phyloP scores from a whole-genome alignment of 2,797 vertebrate genomes.

The Scyliorhinus canicula region DNA sequence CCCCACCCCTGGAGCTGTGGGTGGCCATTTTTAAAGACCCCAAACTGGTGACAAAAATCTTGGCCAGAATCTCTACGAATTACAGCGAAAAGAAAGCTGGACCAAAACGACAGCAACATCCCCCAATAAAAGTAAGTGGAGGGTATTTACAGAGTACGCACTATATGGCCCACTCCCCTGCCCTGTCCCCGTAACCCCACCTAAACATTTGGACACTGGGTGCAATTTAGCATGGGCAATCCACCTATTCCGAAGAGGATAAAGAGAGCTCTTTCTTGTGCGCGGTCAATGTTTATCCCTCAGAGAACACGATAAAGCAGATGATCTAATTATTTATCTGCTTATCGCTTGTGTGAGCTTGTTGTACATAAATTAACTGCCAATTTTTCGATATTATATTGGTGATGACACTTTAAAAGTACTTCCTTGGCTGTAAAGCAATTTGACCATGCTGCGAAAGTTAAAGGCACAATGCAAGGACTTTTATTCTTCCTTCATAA shows the following conservation, averaged over 20 bases:
- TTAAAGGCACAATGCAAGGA: neutral
- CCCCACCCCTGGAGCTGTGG: too few species aligned
- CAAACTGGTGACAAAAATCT: too few species aligned
- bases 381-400: neutral
- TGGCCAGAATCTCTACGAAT: too few species aligned
- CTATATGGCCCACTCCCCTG: too few species aligned
- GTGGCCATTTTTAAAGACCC: too few species aligned
- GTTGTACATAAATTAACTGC: neutral
- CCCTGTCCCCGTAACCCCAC: too few species aligned
- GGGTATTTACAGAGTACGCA: too few species aligned
- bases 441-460: neutral
- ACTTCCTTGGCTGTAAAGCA: neutral
- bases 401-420: neutral
- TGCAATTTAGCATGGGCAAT: too few species aligned
- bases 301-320: neutral
- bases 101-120: too few species aligned
- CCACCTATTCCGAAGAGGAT: neutral
- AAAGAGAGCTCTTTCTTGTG: neutral
- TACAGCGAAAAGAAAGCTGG: too few species aligned
- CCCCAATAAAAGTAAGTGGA: too few species aligned
- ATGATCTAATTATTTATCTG: neutral
- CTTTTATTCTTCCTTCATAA: neutral
- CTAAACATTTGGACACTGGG: too few species aligned
- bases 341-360: neutral
- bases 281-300: neutral